Evolutionary conservation across 2,797 vertebrate genomes (phyloP), one percentile per base, ranked within the genome.

Genomic region (Rhinella marina): DNA sequence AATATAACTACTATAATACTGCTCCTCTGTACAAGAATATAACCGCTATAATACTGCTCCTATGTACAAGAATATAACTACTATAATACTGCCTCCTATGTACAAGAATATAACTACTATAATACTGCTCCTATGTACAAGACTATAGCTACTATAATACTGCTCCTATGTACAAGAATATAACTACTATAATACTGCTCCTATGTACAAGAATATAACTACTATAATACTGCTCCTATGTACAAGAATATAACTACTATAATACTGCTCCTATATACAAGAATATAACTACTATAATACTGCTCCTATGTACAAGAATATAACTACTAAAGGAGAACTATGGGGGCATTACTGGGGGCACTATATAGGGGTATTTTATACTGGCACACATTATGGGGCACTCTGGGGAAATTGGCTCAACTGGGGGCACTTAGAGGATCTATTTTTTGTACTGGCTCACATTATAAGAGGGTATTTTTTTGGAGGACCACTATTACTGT

Each of bases 71-170:
- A 70, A 70, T 70, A 70, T 70, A 70, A 70, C 66, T 70, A 29
- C 66, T 70, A 70, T 68, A 68, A 68, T 68, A 68, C 64, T 68
- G 25, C 64, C 62, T 27, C 64, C 64, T 68, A 68, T 68, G 16
- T 68, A 68, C 64, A 68, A 68, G 64, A 68, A 68, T 68, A 68
- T 68, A 68, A 68, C 64, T 68, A 68, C 64, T 68, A 68, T 68
- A 68, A 68, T 68, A 68, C 64, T 68, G 25, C n/a, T n/a, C 64
- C 25, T n/a, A n/a, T n/a, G n/a, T n/a, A n/a, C n/a, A n/a, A n/a
- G n/a, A n/a, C n/a, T n/a, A n/a, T n/a, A n/a, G n/a, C n/a, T n/a
- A n/a, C n/a, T n/a, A n/a, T n/a, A n/a, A n/a, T n/a, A n/a, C n/a
- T n/a, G n/a, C n/a, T 13, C 64, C 64, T 27, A 68, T 68, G 16